Conservation (phyloP, 1,140 invertebrate species). For the Marisa cornuarietis region DNA sequence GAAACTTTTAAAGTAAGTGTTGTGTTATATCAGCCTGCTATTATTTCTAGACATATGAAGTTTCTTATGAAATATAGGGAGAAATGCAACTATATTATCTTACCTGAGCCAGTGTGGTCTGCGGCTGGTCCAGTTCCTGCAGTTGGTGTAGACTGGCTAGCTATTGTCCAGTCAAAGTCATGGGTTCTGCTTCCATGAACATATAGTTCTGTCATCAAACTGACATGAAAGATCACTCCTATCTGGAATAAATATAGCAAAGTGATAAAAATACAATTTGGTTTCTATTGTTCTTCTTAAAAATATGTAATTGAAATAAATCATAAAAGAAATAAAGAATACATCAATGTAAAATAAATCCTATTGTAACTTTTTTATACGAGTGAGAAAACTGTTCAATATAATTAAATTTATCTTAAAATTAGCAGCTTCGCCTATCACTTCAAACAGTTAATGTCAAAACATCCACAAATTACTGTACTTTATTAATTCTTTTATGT, state of each 20-base stretch:
- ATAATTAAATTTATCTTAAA: constrained; percentile 43
- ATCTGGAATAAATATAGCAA: constrained; percentile 26
- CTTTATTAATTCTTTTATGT: too few species aligned
- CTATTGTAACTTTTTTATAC: background rate
- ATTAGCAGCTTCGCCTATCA: constrained; percentile 24
- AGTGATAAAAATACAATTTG: too few species aligned
- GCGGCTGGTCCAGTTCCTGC: constrained; percentile 50
- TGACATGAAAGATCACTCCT: constrained; percentile 44
- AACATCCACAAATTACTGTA: too few species aligned
- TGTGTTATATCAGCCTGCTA: too few species aligned
- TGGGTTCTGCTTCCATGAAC: constrained; percentile 51
- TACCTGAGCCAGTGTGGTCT: constrained; percentile 47
- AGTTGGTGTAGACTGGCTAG: constrained; percentile 40
- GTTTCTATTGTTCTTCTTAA: too few species aligned
- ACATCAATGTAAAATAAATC: too few species aligned
- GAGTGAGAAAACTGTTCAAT: background rate
- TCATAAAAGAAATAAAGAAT: too few species aligned
- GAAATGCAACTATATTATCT: background rate
- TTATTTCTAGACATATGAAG: too few species aligned
- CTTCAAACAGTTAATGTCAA: too few species aligned
- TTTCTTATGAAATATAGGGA: too few species aligned
- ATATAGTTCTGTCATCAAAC: constrained; percentile 49
- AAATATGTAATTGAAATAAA: too few species aligned
- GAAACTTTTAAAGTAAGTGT: too few species aligned
- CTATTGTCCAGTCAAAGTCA: constrained; percentile 54